Percentiles rank a stretch among this genome's conserved stretches.
These are phyloP conservation scores for Sclerodermus sp. DNA, from an alignment of 2,888 invertebrate species.

Conservation along the genomic window DNA sequence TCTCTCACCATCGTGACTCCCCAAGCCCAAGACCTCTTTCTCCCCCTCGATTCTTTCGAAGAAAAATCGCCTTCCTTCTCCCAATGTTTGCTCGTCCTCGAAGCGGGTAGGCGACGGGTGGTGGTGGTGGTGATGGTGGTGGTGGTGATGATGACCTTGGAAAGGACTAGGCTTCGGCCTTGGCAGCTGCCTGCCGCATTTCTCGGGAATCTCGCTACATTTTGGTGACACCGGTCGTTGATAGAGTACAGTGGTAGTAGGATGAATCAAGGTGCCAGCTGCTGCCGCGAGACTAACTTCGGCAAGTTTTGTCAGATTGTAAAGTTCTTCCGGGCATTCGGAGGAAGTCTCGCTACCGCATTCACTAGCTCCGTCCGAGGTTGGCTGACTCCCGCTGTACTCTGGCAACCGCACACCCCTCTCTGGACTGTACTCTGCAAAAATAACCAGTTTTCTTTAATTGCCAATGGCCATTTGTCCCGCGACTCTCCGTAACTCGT, in stretches of 20 bases:
- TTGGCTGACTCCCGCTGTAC: slow-evolving; percentile 48
- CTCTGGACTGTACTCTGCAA: slow-evolving; percentile 48
- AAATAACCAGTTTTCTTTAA: no score
- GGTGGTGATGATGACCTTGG: slow-evolving; percentile 1
- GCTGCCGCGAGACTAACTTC: slow-evolving; percentile 72
- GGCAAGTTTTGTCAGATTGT: slow-evolving; percentile 74
- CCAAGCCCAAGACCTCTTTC: slow-evolving; percentile 41
- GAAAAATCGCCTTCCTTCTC: slow-evolving; percentile 43
- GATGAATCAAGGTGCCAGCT: slow-evolving; percentile 62
- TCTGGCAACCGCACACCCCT: slow-evolving; percentile 44
- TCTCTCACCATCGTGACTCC: slow-evolving; percentile 25
- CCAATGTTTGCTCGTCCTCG: slow-evolving; percentile 32
- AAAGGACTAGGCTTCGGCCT: slow-evolving; percentile 4
- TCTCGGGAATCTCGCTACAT: slow-evolving; percentile 21
- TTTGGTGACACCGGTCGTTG: slow-evolving; percentile 39
- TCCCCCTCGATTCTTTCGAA: slow-evolving; percentile 50
- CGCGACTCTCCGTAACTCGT: no score
- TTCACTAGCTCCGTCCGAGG: slow-evolving; percentile 55
- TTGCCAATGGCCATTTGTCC: no score
- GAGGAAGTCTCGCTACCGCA: slow-evolving; percentile 55
- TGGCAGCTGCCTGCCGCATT: slow-evolving; percentile 4
- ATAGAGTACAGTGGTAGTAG: slow-evolving; percentile 37
- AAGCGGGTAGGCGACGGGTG: slow-evolving; percentile 3
- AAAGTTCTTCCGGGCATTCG: slow-evolving; percentile 67
- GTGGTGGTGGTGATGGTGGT: no score